Evolutionary conservation across 2,888 invertebrate genomes (phyloP).

Genomic region (Agrenia bidenticulata): DNA sequence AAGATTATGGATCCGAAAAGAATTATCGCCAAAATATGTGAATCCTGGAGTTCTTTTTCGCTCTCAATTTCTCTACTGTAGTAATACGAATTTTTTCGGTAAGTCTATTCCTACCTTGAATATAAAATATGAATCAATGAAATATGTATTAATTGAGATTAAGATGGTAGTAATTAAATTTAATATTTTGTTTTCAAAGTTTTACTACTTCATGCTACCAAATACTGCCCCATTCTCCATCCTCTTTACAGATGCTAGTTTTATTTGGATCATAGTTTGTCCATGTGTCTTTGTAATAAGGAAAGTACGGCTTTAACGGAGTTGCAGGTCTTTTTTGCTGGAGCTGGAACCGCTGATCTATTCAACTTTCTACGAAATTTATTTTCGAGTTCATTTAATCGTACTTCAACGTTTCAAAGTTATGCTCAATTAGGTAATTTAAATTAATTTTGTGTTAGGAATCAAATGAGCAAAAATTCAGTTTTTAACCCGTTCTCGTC

Average conservation of each 20-base stretch:
- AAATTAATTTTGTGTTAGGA: no score
- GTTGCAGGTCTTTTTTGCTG: neutral
- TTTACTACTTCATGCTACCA: neutral
- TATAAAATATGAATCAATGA: neutral
- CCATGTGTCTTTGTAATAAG: constrained; percentile 8
- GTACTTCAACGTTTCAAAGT: no score
- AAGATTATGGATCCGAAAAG: constrained; percentile 13
- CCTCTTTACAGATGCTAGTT: neutral
- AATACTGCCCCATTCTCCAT: neutral
- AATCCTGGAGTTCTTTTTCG: neutral
- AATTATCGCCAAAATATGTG: constrained; percentile 3
- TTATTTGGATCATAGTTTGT: neutral
- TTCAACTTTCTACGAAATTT: no score
- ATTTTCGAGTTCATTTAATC: no score
- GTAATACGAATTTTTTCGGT: constrained; percentile 16
- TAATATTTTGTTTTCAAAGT: neutral
- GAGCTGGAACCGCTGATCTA: neutral
- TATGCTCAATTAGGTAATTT: no score
- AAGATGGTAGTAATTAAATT: neutral
- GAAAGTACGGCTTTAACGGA: constrained; percentile 1
- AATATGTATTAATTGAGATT: neutral
- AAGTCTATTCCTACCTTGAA: neutral
- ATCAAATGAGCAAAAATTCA: no score
- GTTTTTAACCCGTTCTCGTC: no score
- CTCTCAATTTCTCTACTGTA: constrained; percentile 4